phyloP scores from a whole-genome alignment of 2,113 vertebrate genomes.

The Entosphenus tridentatus region DNA sequence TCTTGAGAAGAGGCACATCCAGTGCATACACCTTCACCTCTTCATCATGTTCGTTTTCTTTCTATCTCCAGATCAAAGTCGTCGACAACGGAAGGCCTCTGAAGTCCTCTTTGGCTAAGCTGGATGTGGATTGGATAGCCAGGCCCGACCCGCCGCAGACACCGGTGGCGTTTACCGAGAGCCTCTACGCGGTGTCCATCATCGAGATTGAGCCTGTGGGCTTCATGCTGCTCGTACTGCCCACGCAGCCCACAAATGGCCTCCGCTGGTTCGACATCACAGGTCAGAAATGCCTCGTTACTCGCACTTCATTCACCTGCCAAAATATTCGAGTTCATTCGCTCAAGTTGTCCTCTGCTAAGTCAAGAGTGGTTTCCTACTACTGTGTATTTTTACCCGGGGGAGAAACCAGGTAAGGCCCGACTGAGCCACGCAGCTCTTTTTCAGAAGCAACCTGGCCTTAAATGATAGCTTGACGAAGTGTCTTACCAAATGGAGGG shows the following conservation, averaged over 20 bases:
- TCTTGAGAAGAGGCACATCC: too few relatives aligned
- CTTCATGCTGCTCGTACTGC: constrained; percentile 83
- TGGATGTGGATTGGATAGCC: constrained; percentile 86
- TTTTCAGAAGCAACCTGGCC: too few relatives aligned
- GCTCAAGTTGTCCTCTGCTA: neutral
- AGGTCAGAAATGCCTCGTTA: constrained; percentile 29
- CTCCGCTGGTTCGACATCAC: constrained; percentile 89
- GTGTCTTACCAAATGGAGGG: too few relatives aligned
- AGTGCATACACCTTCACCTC: too few relatives aligned
- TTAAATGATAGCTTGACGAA: too few relatives aligned
- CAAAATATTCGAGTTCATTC: neutral
- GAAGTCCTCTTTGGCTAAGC: constrained; percentile 59
- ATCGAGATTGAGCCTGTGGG: constrained; percentile 94
- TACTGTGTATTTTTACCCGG: too few relatives aligned
- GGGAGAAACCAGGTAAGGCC: too few relatives aligned
- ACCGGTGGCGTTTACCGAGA: constrained; percentile 56
- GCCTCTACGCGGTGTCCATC: constrained; percentile 57
- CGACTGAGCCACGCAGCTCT: too few relatives aligned
- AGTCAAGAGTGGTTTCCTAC: too few relatives aligned
- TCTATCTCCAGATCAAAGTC: constrained; percentile 54
- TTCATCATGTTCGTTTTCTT: neutral
- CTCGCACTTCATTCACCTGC: neutral
- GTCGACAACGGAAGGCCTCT: constrained; percentile 92
- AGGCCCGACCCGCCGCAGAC: constrained; percentile 36
- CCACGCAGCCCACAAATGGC: constrained; percentile 44